Evolutionary conservation across 1,140 invertebrate genomes (phyloP).

Genomic region (Pantala flavescens): DNA sequence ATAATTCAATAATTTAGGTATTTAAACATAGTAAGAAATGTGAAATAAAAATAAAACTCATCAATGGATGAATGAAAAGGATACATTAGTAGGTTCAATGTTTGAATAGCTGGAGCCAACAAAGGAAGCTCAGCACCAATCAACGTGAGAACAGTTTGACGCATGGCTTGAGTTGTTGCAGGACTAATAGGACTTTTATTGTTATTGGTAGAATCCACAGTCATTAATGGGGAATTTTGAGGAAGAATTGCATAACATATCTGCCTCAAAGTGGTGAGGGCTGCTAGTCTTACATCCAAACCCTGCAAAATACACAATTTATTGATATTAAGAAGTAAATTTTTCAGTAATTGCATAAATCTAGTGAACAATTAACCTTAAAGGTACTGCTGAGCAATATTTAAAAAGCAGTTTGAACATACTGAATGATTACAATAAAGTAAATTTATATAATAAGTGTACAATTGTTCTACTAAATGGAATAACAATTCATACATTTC

Average conservation of each 20-base stretch:
- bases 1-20: too few relatives aligned
- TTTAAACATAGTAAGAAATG: too few relatives aligned
- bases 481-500: too few relatives aligned
- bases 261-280: background rate
- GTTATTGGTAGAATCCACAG: background rate
- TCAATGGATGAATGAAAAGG: background rate
- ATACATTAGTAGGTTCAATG: background rate
- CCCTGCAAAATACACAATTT: background rate
- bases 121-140: background rate
- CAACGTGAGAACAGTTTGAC: background rate
- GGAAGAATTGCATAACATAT: background rate
- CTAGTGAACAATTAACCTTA: too few relatives aligned
- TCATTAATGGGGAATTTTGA: background rate
- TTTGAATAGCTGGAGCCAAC: background rate
- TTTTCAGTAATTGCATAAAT: too few relatives aligned
- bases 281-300: background rate
- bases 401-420: too few relatives aligned
- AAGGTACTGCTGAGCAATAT: too few relatives aligned
- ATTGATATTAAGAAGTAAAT: too few relatives aligned
- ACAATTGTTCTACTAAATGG: too few relatives aligned
- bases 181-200: background rate
- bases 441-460: too few relatives aligned
- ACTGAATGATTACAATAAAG: too few relatives aligned
- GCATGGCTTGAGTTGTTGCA: background rate
- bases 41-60: too few relatives aligned